Percentiles rank a stretch among this genome's conserved stretches.
Conservation (phyloP, 2,113 vertebrate genomes). For the Myotis davidii region DNA sequence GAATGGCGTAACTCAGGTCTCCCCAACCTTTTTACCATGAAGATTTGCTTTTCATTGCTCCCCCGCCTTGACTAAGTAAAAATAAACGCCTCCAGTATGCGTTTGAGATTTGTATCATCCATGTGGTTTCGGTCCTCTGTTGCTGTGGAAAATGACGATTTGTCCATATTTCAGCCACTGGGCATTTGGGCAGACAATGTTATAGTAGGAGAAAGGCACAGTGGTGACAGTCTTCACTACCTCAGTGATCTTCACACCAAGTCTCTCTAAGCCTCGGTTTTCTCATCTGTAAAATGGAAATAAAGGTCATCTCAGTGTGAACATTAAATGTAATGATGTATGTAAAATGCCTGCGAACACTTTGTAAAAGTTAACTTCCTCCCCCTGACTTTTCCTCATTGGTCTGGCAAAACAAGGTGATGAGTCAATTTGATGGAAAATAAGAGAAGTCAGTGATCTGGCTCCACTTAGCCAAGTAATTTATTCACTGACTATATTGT, state of each 20-base stretch:
- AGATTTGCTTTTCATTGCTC: neutral
- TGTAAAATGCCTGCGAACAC: neutral
- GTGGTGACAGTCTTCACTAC: fast-evolving
- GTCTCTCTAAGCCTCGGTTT: neutral
- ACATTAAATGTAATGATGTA: neutral
- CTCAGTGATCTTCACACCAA: neutral
- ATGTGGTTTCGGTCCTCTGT: neutral
- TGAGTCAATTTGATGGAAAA: neutral
- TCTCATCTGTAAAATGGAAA: neutral
- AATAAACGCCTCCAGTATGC: neutral
- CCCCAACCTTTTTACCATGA: neutral
- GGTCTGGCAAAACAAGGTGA: neutral
- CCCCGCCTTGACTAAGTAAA: neutral
- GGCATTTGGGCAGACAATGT: neutral
- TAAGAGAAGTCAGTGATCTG: neutral
- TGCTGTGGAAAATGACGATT: neutral
- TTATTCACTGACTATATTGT: neutral
- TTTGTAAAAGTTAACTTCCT: neutral
- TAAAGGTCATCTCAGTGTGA: neutral
- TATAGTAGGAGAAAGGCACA: neutral
- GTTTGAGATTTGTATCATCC: neutral
- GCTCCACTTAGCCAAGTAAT: neutral
- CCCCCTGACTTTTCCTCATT: neutral
- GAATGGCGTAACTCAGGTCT: neutral
- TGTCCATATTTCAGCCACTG: neutral